phyloP scores from a whole-genome alignment of 2,888 invertebrate genomes.

The Aporophyla lueneburgensis region DNA sequence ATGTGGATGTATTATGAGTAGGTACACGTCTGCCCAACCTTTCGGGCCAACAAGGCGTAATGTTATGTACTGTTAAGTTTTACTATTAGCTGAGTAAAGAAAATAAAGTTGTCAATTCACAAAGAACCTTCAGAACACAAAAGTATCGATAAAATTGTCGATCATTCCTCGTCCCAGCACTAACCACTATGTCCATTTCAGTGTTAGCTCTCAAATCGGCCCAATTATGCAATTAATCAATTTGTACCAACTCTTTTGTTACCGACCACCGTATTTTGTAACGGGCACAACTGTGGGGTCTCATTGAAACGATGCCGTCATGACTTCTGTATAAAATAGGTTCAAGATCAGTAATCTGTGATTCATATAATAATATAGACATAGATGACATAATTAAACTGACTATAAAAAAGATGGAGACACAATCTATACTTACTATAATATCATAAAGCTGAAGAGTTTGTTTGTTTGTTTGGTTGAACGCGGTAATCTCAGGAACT shows the following conservation, averaged over 20 bases:
- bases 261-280: conserved; percentile 45
- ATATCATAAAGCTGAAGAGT: no score
- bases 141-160: conserved; percentile 49
- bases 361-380: conserved; percentile 8
- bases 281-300: conserved; percentile 5
- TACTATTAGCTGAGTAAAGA: neutral
- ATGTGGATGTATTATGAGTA: no score
- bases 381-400: neutral
- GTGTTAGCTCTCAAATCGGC: conserved; percentile 48
- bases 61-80: no score
- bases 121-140: neutral
- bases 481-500: no score
- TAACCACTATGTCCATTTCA: conserved; percentile 40
- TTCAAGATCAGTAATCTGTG: conserved; percentile 20
- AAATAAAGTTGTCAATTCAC: neutral
- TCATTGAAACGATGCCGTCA: conserved; percentile 20
- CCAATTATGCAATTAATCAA: conserved; percentile 86
- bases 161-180: conserved; percentile 24
- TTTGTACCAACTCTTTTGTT: conserved; percentile 80
- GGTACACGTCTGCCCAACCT: no score
- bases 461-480: no score
- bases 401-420: neutral
- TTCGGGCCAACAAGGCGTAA: no score
- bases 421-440: no score
- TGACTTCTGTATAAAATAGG: neutral